These are phyloP conservation scores for Sthenelais limicola DNA, from an alignment of 2,888 invertebrate species.

Conservation along the genomic window DNA sequence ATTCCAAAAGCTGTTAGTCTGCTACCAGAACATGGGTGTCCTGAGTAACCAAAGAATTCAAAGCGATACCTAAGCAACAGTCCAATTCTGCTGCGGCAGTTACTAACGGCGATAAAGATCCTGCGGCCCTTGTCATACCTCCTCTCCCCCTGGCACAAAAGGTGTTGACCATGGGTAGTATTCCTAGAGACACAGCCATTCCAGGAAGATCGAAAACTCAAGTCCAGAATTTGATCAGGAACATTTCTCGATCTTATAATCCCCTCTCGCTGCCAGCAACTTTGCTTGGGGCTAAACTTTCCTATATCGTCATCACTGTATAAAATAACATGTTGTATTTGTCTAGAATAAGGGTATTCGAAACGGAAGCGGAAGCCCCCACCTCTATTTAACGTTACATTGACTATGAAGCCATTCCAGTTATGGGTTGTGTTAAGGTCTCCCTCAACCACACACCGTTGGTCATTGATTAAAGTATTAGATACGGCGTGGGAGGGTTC, in stretches of 20 bases:
- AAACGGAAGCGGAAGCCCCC: slow-evolving; percentile 50
- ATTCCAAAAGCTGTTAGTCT: slow-evolving; percentile 6
- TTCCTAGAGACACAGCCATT: slow-evolving; percentile 50
- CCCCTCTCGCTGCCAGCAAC: slow-evolving; percentile 50
- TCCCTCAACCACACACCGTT: slow-evolving; percentile 48
- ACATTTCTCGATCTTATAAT: slow-evolving; percentile 47
- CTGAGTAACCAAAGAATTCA: slow-evolving; percentile 47
- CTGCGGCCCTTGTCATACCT: slow-evolving; percentile 42
- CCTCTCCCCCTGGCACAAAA: slow-evolving; percentile 47
- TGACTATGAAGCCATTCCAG: slow-evolving; percentile 52
- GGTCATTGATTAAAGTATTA: slow-evolving; percentile 26
- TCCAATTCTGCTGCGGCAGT: slow-evolving; percentile 48
- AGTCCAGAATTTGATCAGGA: slow-evolving; percentile 50
- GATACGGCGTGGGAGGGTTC: slow-evolving; percentile 35
- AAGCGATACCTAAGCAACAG: slow-evolving; percentile 50
- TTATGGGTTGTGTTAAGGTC: slow-evolving; percentile 48
- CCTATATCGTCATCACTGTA: slow-evolving; percentile 48
- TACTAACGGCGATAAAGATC: slow-evolving; percentile 51
- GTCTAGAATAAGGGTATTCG: slow-evolving; percentile 46
- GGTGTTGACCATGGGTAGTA: slow-evolving; percentile 30
- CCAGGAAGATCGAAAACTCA: slow-evolving; percentile 48
- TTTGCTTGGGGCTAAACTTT: slow-evolving; percentile 45
- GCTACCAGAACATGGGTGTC: slow-evolving; percentile 43
- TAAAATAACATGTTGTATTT: slow-evolving; percentile 50
- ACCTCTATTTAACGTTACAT: slow-evolving; percentile 46